Conservation (phyloP, 2,113 vertebrate genomes). For the Fregetta grallaria region DNA sequence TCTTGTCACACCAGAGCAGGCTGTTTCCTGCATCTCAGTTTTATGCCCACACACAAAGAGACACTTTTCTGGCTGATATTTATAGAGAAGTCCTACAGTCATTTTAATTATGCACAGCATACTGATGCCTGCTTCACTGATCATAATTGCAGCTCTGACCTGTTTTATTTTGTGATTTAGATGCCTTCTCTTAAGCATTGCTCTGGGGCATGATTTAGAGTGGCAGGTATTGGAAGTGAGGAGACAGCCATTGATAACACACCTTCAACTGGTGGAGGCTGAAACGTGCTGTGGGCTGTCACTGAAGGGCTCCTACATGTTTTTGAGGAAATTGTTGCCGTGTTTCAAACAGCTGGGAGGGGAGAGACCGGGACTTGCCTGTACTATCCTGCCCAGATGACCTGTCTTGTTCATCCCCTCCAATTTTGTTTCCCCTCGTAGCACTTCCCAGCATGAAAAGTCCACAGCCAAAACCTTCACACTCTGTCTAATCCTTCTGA, state of each 20-base stretch:
- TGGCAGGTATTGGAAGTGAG: not conserved
- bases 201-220: conserved; percentile 50
- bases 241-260: not conserved
- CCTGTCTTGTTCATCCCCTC: not conserved
- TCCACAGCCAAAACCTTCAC: not conserved
- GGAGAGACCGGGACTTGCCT: not conserved
- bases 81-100: conserved; percentile 62
- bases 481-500: not conserved
- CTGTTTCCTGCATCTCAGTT: conserved; percentile 41
- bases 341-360: not conserved
- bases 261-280: not conserved
- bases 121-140: conserved; percentile 66
- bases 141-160: conserved; percentile 64
- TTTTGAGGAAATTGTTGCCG: not conserved
- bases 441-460: not conserved
- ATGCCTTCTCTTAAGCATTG: conserved; percentile 42
- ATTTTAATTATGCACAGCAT: conserved; percentile 66
- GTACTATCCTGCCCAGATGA: not conserved
- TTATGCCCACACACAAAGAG: conserved; percentile 57
- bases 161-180: conserved; percentile 72
- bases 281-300: not conserved
- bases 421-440: not conserved
- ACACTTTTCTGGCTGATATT: conserved; percentile 53
- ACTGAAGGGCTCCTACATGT: not conserved
- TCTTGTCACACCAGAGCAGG: conserved; percentile 28